Conservation (phyloP, 2,113 vertebrate species). For the Ancistrus triradiatus region DNA sequence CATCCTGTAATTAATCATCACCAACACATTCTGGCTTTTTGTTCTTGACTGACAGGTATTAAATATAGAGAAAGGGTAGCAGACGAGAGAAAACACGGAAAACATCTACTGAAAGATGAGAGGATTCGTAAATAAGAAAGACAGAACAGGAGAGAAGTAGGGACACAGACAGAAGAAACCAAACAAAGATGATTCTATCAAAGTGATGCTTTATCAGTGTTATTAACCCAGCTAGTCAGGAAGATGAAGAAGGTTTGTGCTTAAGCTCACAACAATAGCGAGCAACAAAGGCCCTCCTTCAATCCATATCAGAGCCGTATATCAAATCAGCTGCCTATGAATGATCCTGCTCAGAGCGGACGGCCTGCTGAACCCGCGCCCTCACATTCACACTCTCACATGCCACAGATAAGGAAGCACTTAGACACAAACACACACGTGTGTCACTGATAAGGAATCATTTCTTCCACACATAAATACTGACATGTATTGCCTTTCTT, state of each 20-base stretch:
- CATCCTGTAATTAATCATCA: conserved; percentile 49
- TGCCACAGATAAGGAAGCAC: conserved; percentile 39
- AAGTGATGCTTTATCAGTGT: conserved; percentile 72
- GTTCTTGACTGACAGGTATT: conserved; percentile 65
- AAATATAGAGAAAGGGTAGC: conserved; percentile 42
- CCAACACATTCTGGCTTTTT: conserved; percentile 43
- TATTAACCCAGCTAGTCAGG: conserved; percentile 70
- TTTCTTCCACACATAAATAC: conserved; percentile 40
- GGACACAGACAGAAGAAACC: conserved; percentile 19
- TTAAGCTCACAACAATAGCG: conserved; percentile 74
- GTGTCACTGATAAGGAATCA: conserved; percentile 37
- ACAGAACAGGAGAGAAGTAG: conserved; percentile 31
- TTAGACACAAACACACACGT: conserved; percentile 50
- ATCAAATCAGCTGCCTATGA: conserved; percentile 74
- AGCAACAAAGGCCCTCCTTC: conserved; percentile 74
- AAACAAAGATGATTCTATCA: conserved; percentile 72
- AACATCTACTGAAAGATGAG: conserved; percentile 35
- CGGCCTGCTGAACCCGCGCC: conserved; percentile 67
- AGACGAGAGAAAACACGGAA: conserved; percentile 32
- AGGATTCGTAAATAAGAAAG: conserved; percentile 18
- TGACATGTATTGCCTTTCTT: conserved; percentile 27
- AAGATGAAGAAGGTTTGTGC: conserved; percentile 75
- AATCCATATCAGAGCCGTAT: conserved; percentile 75
- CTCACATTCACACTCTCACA: conserved; percentile 25
- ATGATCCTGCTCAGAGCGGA: conserved; percentile 71